A percentile compares a stretch with the other conserved stretches of the same genome.
Evolutionary conservation across 2,888 invertebrate species (phyloP).

Genomic region (Cerastis leucographa): DNA sequence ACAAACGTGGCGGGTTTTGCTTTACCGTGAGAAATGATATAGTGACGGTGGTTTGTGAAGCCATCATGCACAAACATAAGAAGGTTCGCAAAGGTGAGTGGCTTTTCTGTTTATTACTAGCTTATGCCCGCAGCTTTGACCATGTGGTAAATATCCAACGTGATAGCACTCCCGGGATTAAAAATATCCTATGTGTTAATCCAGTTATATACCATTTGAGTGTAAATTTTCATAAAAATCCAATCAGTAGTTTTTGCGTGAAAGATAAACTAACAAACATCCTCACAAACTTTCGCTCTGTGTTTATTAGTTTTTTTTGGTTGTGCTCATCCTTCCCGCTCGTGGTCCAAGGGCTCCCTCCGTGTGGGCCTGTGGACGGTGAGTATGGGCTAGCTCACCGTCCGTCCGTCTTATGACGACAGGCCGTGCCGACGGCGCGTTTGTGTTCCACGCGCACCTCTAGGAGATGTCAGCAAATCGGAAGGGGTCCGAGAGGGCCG

Average conservation of each 20-base stretch:
- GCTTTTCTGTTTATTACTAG: slow-evolving; percentile 24
- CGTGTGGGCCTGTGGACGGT: too few species aligned
- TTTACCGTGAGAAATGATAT: slow-evolving; percentile 74
- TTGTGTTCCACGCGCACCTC: too few species aligned
- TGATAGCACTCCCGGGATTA: not conserved
- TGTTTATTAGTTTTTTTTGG: too few species aligned
- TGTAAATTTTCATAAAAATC: not conserved
- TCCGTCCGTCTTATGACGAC: too few species aligned
- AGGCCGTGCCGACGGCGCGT: too few species aligned
- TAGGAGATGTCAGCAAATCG: too few species aligned
- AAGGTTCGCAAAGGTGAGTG: slow-evolving; percentile 76
- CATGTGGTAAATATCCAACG: not conserved
- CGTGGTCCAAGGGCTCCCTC: too few species aligned
- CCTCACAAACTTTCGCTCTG: not conserved
- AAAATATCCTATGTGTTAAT: not conserved
- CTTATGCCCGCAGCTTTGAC: not conserved
- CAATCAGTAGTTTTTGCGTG: not conserved
- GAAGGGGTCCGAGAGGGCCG: too few species aligned
- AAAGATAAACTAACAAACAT: not conserved
- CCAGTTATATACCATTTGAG: not conserved
- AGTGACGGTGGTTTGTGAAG: slow-evolving; percentile 55
- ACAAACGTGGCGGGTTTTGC: slow-evolving; percentile 72
- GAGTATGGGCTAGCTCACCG: too few species aligned
- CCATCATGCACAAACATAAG: slow-evolving; percentile 75
- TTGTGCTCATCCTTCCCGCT: too few species aligned